Conservation (phyloP, 1,140 invertebrate genomes). For the Orchesella cincta region DNA sequence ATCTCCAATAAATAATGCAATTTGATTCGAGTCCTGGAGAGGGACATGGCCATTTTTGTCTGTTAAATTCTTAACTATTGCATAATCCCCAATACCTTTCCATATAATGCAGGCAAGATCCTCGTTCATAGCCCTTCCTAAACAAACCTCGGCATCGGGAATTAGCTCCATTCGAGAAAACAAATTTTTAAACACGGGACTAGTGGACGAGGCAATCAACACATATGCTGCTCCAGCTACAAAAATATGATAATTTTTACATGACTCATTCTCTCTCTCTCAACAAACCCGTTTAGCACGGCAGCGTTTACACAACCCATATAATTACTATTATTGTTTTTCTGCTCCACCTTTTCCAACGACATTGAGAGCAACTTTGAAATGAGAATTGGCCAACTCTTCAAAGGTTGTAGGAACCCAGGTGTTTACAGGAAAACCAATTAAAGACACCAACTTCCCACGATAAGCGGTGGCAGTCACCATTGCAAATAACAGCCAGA, state of each 20-base stretch:
- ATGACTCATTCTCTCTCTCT: too few species aligned
- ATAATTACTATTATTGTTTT: not conserved
- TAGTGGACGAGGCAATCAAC: not conserved
- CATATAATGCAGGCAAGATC: constrained; percentile 14
- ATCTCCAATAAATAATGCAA: constrained; percentile 19
- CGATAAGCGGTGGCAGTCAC: not conserved
- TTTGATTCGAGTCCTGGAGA: not conserved
- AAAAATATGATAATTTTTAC: constrained; percentile 5
- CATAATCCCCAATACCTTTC: constrained; percentile 9
- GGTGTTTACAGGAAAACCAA: constrained; percentile 10
- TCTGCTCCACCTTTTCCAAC: constrained; percentile 30
- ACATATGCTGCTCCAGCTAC: constrained; percentile 14
- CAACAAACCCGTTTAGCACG: not conserved
- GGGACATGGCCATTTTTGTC: not conserved
- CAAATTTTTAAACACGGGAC: not conserved
- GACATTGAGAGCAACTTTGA: constrained; percentile 3
- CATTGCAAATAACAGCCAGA: constrained; percentile 25
- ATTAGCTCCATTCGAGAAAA: not conserved
- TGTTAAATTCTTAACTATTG: not conserved
- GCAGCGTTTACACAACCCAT: not conserved
- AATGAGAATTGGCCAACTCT: constrained; percentile 18
- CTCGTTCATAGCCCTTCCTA: constrained; percentile 9
- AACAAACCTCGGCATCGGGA: not conserved
- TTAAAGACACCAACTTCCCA: not conserved
- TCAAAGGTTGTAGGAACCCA: constrained; percentile 28